Evolutionary conservation across 2,113 vertebrate species (phyloP), one percentile per base, ranked within the genome.

Genomic region (Archilochus colubris): DNA sequence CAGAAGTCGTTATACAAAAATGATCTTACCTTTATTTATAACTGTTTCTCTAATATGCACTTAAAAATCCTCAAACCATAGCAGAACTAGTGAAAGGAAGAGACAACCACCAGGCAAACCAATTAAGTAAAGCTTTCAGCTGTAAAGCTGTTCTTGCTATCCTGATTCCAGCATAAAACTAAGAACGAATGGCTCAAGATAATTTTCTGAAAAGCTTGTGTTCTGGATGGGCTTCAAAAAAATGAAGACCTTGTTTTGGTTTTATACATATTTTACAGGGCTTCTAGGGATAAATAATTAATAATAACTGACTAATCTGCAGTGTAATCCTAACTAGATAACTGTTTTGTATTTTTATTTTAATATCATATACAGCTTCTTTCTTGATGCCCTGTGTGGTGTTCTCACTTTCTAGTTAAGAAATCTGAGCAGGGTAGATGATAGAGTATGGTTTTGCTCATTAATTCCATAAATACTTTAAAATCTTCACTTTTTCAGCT

Each of bases 281-380:
- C 16, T 93, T 50, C 27, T 86, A 57, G 24, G 18, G 5, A 79
- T 85, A 78, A 93, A 70, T 78, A 74, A 68, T 66, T 84, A 64
- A 67, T 63, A 66, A 36, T 12, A 5, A 3, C 36, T 84, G 64
- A 17, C 14, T 82, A 24, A 4, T 58, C n/a, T 16, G 12, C 22
- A 51, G 8, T 64, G 16, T 73, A 82, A 76, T 86, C 19, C 13
- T 36, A 30, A 88, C 7, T 50, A 64, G 8, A 7, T 89, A 4
- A 43, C 18, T 82, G 54, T 51, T 95, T 85, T 88, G n/a, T 14
- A 63, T 85, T 89, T 89, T 93, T 85, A 80, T 73, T 91, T 89
- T 73, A 91, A 38, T 94, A 58, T 38, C 27, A 28, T 66, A 9
- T 59, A 62, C 38, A 67, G 1, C 28, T 86, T 82, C 36, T 33